Evolutionary conservation across 2,888 invertebrate genomes (phyloP), one percentile per base, ranked within the genome.

Genomic region (Smittia sp.): DNA sequence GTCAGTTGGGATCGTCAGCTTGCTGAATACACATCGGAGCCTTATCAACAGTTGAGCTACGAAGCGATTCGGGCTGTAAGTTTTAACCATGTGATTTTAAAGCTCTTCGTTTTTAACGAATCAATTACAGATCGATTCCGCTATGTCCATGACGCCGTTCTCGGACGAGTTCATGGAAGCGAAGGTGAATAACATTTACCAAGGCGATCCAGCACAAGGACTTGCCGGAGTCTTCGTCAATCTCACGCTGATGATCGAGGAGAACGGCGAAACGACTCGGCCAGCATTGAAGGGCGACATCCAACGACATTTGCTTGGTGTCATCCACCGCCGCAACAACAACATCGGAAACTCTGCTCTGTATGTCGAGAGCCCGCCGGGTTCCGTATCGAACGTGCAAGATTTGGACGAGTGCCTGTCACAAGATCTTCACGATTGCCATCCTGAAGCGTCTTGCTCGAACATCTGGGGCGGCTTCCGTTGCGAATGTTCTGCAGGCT

Each of bases 71-170:
- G 90, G 83, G 95, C 95, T 76, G 94, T 95, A 83, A 88, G 90
- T 76, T 6, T n/a, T n/a, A n/a, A n/a, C n/a, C n/a, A n/a, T n/a
- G n/a, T n/a, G n/a, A n/a, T n/a, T n/a, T n/a, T n/a, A 15, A 1
- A 38, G 22, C 20, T 22, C 27, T 25, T 15, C 41, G 22, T 13
- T 7, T 74, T 67, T 32, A 54, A 9, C 39, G 39, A 15, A 73
- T 46, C 39, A 74, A 74, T n/a, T 80, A 9, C 80, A 95, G 94
- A 87, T 96, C 79, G 93, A 94, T 81, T 94, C 94, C 0, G 92
- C 94, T 0, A 92, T 96, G 87, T 92, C 93, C 0, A 93, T 94
- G 91, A 95, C 95, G 0, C 93, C 93, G 0, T 92, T 94, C 79
- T 92, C 93, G 0, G 91, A 93, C 78, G 91, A 92, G 77, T 95